Evolutionary conservation across 2,888 invertebrate genomes (phyloP).

Genomic region (Andrena dorsata): DNA sequence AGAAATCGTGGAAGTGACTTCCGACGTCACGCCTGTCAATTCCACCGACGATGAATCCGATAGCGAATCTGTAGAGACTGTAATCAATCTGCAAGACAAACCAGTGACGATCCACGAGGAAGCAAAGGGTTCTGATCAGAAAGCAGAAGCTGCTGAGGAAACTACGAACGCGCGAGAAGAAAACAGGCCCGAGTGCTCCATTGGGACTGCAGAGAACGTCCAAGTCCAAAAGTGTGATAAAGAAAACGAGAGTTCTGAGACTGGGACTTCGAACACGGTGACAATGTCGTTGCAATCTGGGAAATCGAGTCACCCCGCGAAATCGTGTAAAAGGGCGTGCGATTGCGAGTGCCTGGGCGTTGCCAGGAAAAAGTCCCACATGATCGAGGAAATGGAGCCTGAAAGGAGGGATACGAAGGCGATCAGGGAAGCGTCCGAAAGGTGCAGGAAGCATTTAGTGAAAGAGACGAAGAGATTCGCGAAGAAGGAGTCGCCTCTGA

Average conservation of each 20-base stretch:
- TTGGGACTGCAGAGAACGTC: no score
- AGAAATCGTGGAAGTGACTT: slow-evolving; percentile 23
- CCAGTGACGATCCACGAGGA: background rate
- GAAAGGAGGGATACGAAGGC: slow-evolving; percentile 8
- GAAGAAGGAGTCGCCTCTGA: slow-evolving; percentile 63
- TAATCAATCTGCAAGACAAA: slow-evolving; percentile 37
- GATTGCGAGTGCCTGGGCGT: slow-evolving; percentile 10
- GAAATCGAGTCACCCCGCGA: background rate
- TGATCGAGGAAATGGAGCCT: slow-evolving; percentile 26
- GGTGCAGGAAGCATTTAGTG: slow-evolving; percentile 55
- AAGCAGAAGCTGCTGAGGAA: background rate
- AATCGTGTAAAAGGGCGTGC: slow-evolving; percentile 25
- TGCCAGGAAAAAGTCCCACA: slow-evolving; percentile 30
- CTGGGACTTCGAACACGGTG: accelerated
- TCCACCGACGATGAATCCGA: slow-evolving; percentile 48
- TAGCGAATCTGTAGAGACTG: slow-evolving; percentile 54
- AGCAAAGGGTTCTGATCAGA: background rate
- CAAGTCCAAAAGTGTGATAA: background rate
- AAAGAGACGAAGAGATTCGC: slow-evolving; percentile 58
- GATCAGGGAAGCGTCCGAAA: slow-evolving; percentile 40
- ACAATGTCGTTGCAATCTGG: background rate
- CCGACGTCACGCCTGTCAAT: background rate
- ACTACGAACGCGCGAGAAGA: no score
- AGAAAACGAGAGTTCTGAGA: background rate
- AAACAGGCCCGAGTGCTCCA: background rate